Percentiles rank a stretch among this genome's conserved stretches.
phyloP scores from a whole-genome alignment of 2,797 vertebrate genomes.

The Schizothorax lantsangensis region DNA sequence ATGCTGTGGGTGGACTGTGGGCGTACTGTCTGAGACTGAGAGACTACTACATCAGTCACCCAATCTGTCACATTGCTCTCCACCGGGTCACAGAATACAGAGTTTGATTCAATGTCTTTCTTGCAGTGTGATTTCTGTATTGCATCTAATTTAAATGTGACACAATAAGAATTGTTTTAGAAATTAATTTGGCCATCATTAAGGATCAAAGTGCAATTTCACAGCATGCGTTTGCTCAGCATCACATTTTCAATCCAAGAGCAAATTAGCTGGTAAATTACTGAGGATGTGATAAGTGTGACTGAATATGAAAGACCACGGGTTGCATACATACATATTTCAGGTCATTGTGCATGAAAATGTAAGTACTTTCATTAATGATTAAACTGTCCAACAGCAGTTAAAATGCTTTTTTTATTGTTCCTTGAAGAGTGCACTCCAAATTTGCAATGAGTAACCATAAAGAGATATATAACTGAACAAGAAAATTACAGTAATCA shows the following conservation, averaged over 20 bases:
- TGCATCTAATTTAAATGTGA: conserved; percentile 48
- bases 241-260: conserved; percentile 45
- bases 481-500: conserved; percentile 22
- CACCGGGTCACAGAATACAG: not conserved
- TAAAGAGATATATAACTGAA: conserved; percentile 7
- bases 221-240: conserved; percentile 28
- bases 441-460: not conserved
- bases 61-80: not conserved
- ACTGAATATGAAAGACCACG: conserved; percentile 23
- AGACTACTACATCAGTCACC: not conserved
- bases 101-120: conserved; percentile 22
- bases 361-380: conserved; percentile 11
- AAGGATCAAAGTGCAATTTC: conserved; percentile 33
- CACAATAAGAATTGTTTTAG: conserved; percentile 42
- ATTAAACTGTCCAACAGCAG: not conserved
- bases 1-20: not conserved
- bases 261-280: conserved; percentile 52
- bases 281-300: conserved; percentile 24
- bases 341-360: conserved; percentile 11
- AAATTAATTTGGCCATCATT: conserved; percentile 47
- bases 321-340: conserved; percentile 1
- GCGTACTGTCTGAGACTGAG: not conserved
- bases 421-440: not conserved
- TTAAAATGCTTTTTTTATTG: not conserved
- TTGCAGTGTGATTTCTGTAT: conserved; percentile 34